Percentiles rank a stretch among this genome's conserved stretches.
phyloP scores from a whole-genome alignment of 2,888 invertebrate species.

The Thymelicus lineola region DNA sequence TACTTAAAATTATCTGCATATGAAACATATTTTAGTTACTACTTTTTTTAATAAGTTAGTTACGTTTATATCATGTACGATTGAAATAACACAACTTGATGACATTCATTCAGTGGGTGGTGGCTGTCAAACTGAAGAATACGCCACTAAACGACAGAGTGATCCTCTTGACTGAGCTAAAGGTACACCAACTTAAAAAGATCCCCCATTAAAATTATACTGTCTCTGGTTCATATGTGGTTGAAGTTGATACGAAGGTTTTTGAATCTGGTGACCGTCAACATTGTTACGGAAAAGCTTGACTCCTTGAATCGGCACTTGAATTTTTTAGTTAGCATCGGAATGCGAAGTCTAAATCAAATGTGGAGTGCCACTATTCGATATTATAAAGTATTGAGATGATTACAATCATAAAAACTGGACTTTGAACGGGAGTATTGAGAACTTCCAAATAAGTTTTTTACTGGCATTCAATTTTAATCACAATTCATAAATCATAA shows the following conservation, averaged over 20 bases:
- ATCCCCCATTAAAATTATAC: constrained; percentile 47
- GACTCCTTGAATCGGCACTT: constrained; percentile 73
- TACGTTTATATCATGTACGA: constrained; percentile 5
- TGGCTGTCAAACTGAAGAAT: constrained; percentile 58
- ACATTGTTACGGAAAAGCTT: constrained; percentile 64
- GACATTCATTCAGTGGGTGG: constrained; percentile 58
- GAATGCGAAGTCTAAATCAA: constrained; percentile 67
- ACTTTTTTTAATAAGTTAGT: constrained; percentile 39
- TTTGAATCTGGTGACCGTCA: constrained; percentile 50
- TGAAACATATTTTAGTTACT: background rate
- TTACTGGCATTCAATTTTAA: too few species aligned
- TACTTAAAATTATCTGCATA: background rate
- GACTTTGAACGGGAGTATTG: background rate
- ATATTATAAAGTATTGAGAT: constrained; percentile 45
- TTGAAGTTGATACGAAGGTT: constrained; percentile 61
- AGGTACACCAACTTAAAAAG: constrained; percentile 53
- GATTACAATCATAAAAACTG: constrained; percentile 42
- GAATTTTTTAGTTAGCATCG: constrained; percentile 67
- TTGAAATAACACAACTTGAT: constrained; percentile 31
- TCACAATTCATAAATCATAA: too few species aligned
- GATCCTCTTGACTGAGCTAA: constrained; percentile 52
- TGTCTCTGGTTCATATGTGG: constrained; percentile 17
- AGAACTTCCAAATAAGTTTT: background rate
- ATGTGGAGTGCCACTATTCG: constrained; percentile 58
- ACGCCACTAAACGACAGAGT: constrained; percentile 56